These are phyloP conservation scores for Huso huso DNA, from an alignment of 2,797 vertebrate genomes.

Conservation along the genomic window DNA sequence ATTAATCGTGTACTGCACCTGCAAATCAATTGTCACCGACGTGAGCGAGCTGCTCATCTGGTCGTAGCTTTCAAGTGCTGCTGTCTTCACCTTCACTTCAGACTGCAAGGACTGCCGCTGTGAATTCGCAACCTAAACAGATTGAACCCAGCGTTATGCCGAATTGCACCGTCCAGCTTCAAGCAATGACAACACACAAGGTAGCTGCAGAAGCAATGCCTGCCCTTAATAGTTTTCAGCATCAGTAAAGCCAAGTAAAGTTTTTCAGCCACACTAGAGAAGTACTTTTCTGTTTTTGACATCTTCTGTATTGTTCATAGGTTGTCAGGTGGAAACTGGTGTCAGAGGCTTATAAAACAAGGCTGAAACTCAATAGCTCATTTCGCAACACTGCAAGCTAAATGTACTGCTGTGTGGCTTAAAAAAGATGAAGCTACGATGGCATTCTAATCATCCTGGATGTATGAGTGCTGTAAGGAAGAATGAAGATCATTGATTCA, in stretches of 20 bases:
- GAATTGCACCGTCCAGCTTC: not conserved
- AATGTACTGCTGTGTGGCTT: no score
- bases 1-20: slow-evolving; percentile 60
- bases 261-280: not conserved
- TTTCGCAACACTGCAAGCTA: no score
- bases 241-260: not conserved
- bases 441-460: no score
- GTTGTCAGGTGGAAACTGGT: no score
- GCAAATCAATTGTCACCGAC: slow-evolving; percentile 76
- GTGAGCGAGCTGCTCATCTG: slow-evolving; percentile 84
- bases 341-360: no score
- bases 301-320: no score
- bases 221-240: not conserved
- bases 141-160: slow-evolving; percentile 21
- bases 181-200: not conserved
- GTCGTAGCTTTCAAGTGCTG: slow-evolving; percentile 82
- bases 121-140: slow-evolving; percentile 66
- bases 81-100: slow-evolving; percentile 70
- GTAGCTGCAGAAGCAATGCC: slow-evolving; percentile 6
- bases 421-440: no score
- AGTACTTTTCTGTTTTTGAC: no score
- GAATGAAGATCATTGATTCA: no score
- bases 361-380: no score
- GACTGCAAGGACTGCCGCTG: slow-evolving; percentile 72
- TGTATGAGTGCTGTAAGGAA: no score